phyloP scores from a whole-genome alignment of 1,140 invertebrate genomes.

The Drosophila ananassae region DNA sequence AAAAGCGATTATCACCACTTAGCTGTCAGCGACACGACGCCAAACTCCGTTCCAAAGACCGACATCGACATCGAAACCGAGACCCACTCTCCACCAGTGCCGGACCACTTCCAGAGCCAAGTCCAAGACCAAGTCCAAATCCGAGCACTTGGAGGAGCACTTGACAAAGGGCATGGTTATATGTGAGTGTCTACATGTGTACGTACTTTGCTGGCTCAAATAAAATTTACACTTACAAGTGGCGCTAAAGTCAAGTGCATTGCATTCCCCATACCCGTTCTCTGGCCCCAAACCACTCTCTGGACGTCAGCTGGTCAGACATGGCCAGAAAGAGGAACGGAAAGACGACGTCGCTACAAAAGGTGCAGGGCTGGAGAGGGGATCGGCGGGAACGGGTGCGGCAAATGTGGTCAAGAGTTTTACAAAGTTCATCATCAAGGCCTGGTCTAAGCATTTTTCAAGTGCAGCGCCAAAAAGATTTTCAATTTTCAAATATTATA shows the following conservation, averaged over 20 bases:
- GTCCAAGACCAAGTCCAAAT: constrained; percentile 32
- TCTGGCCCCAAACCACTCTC: not conserved
- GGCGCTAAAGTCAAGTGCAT: constrained; percentile 77
- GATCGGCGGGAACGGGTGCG: constrained; percentile 33
- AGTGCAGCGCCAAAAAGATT: constrained; percentile 77
- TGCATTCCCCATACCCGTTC: constrained; percentile 30
- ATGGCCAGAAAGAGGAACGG: constrained; percentile 64
- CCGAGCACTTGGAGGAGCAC: constrained; percentile 59
- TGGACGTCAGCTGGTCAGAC: constrained; percentile 72
- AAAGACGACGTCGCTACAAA: constrained; percentile 6
- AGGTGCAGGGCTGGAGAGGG: not conserved
- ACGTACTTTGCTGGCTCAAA: constrained; percentile 67
- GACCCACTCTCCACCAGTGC: constrained; percentile 4
- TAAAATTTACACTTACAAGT: constrained; percentile 81
- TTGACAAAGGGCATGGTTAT: constrained; percentile 58
- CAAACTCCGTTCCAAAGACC: constrained; percentile 28
- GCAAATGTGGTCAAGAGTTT: constrained; percentile 80
- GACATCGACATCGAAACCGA: constrained; percentile 17
- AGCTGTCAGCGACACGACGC: constrained; percentile 76
- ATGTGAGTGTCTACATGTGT: constrained; percentile 35
- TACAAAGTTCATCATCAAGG: constrained; percentile 77
- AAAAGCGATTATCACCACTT: constrained; percentile 81
- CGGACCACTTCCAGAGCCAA: constrained; percentile 12
- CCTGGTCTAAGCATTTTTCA: constrained; percentile 75
- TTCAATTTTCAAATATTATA: constrained; percentile 81